A percentile compares a stretch with the other conserved stretches of the same genome.
These are phyloP conservation scores for Zaprionus ornatus DNA, from an alignment of 1,140 invertebrate species.

Conservation along the genomic window DNA sequence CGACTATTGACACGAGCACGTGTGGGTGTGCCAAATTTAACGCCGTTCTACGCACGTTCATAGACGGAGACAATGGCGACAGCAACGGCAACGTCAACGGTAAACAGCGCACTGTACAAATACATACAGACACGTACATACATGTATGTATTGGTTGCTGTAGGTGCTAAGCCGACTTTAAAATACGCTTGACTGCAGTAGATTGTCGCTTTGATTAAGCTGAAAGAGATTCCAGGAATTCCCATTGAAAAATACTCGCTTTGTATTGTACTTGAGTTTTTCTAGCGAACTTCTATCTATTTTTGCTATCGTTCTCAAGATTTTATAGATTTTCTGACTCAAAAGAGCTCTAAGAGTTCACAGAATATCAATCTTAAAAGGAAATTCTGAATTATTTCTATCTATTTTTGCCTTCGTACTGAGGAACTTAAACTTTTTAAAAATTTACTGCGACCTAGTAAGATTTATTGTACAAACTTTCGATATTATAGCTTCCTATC, in stretches of 20 bases:
- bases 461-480: too few relatives aligned
- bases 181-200: conserved; percentile 19
- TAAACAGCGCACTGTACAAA: conserved; percentile 18
- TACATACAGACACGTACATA: conserved; percentile 10
- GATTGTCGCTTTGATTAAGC: background rate
- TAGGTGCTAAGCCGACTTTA: conserved; percentile 3
- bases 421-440: background rate
- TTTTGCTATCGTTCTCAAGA: background rate
- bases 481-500: too few relatives aligned
- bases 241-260: background rate
- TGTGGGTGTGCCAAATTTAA: conserved; percentile 79
- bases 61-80: conserved; percentile 52
- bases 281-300: background rate
- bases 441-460: too few relatives aligned
- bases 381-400: background rate
- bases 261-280: background rate
- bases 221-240: background rate
- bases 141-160: background rate
- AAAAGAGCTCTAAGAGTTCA: background rate
- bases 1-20: conserved; percentile 71
- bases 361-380: background rate
- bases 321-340: background rate
- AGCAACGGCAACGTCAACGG: conserved; percentile 11
- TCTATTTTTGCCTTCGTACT: background rate
- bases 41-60: conserved; percentile 65